Percentiles rank a stretch among this genome's conserved stretches.
Conservation (phyloP, 2,888 invertebrate species). For the Trichogramma evanescens region DNA sequence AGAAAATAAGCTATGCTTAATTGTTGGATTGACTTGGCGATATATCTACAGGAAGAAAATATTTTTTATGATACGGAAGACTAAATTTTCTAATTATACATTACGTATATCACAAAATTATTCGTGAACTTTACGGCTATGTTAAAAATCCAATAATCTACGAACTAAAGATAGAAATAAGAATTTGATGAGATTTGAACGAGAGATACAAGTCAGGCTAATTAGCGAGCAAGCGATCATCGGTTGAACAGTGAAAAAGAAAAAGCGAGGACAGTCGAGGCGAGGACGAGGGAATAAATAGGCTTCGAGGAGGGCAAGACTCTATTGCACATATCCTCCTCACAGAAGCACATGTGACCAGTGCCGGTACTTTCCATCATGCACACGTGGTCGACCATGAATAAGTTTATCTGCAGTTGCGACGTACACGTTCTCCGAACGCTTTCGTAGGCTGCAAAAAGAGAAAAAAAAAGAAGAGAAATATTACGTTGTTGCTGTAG, state of each 20-base stretch:
- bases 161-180: too few species aligned
- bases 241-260: constrained; percentile 33
- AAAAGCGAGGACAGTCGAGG: constrained; percentile 38
- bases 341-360: constrained; percentile 98
- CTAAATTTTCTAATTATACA: too few species aligned
- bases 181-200: too few species aligned
- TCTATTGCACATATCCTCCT: constrained; percentile 90
- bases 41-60: too few species aligned
- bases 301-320: constrained; percentile 40
- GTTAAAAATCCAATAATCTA: too few species aligned
- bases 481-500: too few species aligned
- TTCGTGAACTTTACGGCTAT: too few species aligned
- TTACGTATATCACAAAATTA: too few species aligned
- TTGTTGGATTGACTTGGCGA: too few species aligned
- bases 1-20: too few species aligned
- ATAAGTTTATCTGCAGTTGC: constrained; percentile 88
- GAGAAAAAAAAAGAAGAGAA: not conserved
- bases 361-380: constrained; percentile 98
- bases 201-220: not conserved
- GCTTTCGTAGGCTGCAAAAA: constrained; percentile 75
- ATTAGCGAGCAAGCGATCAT: constrained; percentile 31
- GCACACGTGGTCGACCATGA: constrained; percentile 98
- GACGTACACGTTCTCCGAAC: constrained; percentile 88
- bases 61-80: too few species aligned
- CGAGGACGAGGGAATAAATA: constrained; percentile 38